Percentiles rank a stretch among this genome's conserved stretches.
These are phyloP conservation scores for Abramis brama DNA, from an alignment of 2,113 vertebrate genomes.

Conservation along the genomic window DNA sequence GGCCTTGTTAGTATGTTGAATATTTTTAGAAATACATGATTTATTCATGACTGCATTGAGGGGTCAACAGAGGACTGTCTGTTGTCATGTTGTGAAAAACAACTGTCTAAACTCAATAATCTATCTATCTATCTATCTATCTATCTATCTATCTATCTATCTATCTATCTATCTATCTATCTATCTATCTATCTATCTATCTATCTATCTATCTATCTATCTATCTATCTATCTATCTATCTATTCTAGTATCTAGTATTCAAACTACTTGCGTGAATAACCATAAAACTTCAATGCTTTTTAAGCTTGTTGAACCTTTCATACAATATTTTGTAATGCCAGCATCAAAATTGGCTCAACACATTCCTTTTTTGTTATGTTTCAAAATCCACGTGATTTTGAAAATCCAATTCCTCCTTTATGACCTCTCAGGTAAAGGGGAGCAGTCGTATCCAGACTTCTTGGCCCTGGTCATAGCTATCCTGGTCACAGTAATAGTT, in stretches of 20 bases:
- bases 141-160: neutral
- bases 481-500: constrained; percentile 88
- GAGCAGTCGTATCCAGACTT: constrained; percentile 93
- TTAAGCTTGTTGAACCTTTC: neutral
- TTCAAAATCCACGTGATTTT: neutral
- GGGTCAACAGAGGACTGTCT: constrained; percentile 1
- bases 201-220: neutral
- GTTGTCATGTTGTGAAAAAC: neutral
- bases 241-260: too few species aligned
- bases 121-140: neutral
- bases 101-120: too few species aligned
- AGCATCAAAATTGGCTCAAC: neutral
- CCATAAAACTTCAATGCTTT: neutral
- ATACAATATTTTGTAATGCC: neutral
- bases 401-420: neutral
- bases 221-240: neutral
- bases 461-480: constrained; percentile 87
- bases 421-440: constrained; percentile 79
- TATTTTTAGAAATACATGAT: constrained; percentile 35
- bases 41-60: constrained; percentile 2
- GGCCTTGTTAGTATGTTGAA: neutral
- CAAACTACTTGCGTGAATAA: neutral
- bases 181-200: neutral
- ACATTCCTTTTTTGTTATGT: too few species aligned
- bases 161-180: neutral